Base-by-base conservation (phyloP, 2,888 invertebrate genomes). In the Microctonus brassicae region DNA sequence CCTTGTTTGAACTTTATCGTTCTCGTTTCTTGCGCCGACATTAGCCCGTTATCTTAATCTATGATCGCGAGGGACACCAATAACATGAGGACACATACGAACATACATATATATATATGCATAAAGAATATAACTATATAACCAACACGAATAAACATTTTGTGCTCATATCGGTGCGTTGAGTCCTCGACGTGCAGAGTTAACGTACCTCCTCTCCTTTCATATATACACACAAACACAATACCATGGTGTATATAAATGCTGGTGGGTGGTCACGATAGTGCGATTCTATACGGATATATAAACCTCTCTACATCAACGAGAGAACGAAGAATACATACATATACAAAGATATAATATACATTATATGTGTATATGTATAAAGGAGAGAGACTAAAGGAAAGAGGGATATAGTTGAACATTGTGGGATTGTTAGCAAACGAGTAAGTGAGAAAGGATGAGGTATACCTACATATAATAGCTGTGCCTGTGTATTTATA, bases 11-110 rank as follows among this genome's bases (percentile, higher is more conserved):
- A 70, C 63, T 70, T 70, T 63, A 29, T 60, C 53, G 66, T 65
- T 71, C 66, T 71, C 70, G 61, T 66, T 66, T 71, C 66, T 61
- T 53, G 66, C 70, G 70, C 65, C 66, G 70, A 71, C 80, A 80
- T 83, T 83, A 82, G 80, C 76, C 82, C 77, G 80, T 83, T 84
- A 84, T 84, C 83, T 83, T 79, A 84, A 84, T 84, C 83, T 83
- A 74, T 42, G 77, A 76, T 78, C 78, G 77, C 79, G 76, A 76
- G 75, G 76, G 79, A 78, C 81, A 82, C 83, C 83, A 84, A 84
- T 83, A 83, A 83, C 80, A 81, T 79, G 79, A 78, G 77, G 70
- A 72, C 77, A 73, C 53, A 69, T 52, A 69, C 53, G 42, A 17
- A 20, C n/a, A 26, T 11, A 29, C 17, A 58, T 29, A 58, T 29